These are phyloP conservation scores for Neelides folsomi DNA, from an alignment of 2,888 invertebrate genomes.

Conservation along the genomic window DNA sequence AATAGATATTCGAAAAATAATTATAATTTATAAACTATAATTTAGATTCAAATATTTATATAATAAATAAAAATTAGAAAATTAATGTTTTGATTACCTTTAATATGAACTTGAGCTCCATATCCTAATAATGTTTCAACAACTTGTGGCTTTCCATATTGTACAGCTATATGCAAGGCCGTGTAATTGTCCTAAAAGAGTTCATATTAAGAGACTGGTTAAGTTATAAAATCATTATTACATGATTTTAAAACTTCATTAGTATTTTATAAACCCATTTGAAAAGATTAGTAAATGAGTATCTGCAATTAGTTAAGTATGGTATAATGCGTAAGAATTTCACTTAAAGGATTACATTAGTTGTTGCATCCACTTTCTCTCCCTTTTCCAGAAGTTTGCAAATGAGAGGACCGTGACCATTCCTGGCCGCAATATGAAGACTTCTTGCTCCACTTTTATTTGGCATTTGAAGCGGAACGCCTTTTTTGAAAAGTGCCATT, in stretches of 20 bases:
- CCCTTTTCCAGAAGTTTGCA: conserved; percentile 88
- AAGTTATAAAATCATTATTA: too few relatives aligned
- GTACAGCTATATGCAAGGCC: conserved; percentile 89
- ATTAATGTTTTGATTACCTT: conserved; percentile 44
- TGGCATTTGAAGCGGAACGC: conserved; percentile 97
- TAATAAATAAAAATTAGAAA: too few relatives aligned
- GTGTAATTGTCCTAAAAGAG: conserved; percentile 96
- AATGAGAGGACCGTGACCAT: conserved; percentile 93
- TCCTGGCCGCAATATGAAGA: conserved; percentile 74
- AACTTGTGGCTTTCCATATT: conserved; percentile 93
- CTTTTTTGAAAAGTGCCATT: conserved; percentile 93
- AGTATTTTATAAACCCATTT: too few relatives aligned
- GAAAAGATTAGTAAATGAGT: too few relatives aligned
- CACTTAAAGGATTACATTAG: conserved; percentile 56
- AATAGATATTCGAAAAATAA: too few relatives aligned
- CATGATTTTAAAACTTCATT: too few relatives aligned
- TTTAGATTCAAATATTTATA: background rate
- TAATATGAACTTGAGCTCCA: conserved; percentile 90
- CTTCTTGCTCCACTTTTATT: conserved; percentile 91
- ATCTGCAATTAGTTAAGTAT: too few relatives aligned
- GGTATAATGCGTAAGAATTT: too few relatives aligned
- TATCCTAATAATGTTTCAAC: conserved; percentile 85
- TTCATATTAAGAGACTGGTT: too few relatives aligned
- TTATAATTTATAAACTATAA: background rate
- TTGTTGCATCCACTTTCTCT: conserved; percentile 85